phyloP scores from a whole-genome alignment of 2,888 invertebrate genomes.

The Anaspis maculata region DNA sequence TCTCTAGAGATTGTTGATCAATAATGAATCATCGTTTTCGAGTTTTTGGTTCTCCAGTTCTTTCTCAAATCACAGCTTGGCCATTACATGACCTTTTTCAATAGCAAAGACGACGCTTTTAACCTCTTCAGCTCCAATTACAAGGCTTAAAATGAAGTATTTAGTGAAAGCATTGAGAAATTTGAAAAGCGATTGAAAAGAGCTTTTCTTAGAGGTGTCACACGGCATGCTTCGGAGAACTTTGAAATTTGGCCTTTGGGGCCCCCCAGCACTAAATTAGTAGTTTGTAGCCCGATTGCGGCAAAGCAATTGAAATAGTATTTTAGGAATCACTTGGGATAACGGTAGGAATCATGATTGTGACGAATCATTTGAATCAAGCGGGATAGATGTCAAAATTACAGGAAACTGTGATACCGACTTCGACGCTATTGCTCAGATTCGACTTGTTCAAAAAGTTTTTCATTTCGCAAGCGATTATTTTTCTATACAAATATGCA shows the following conservation, averaged over 20 bases:
- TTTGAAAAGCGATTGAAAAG: background rate
- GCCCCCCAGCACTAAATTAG: no score
- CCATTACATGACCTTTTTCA: background rate
- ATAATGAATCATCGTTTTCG: constrained; percentile 4
- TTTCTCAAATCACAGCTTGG: background rate
- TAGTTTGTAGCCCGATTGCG: no score
- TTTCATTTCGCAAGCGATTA: background rate
- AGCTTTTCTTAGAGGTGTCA: background rate
- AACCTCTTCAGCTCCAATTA: no score
- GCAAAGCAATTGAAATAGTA: no score
- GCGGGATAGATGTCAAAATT: no score
- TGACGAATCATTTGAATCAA: no score
- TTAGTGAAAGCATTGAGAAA: background rate
- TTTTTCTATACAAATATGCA: background rate
- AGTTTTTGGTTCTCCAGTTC: constrained; percentile 7
- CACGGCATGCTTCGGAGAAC: background rate
- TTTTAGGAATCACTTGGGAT: no score
- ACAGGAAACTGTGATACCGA: no score
- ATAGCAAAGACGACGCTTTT: no score
- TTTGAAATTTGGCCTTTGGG: no score
- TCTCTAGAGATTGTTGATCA: no score
- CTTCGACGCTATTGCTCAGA: background rate
- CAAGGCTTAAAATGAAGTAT: background rate
- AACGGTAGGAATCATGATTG: no score
- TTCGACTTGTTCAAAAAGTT: background rate